These are phyloP conservation scores for Psylliodes chrysocephalus DNA, from an alignment of 2,888 invertebrate genomes.

Conservation along the genomic window DNA sequence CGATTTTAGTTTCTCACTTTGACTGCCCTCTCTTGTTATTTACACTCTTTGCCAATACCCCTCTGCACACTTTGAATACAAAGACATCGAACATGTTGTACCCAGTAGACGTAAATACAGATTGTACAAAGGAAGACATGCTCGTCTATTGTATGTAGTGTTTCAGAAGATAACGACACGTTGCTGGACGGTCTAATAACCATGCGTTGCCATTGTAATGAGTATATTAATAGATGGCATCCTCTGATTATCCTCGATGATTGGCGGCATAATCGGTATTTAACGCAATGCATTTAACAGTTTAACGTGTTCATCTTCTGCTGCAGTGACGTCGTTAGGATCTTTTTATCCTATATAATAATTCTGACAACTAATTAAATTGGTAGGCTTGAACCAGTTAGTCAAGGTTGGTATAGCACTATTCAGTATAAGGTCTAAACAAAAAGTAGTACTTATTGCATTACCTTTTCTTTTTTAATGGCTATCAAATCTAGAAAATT, in stretches of 20 bases:
- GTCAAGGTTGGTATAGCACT: too few species aligned
- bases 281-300: slow-evolving; percentile 20
- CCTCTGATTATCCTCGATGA: slow-evolving; percentile 46
- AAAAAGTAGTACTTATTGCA: too few species aligned
- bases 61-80: neutral
- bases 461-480: too few species aligned
- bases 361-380: too few species aligned
- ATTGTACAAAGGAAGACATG: slow-evolving; percentile 18
- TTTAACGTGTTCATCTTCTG: slow-evolving; percentile 1
- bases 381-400: too few species aligned
- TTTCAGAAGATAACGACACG: slow-evolving; percentile 21
- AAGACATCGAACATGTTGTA: neutral
- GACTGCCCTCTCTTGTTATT: too few species aligned
- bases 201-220: slow-evolving; percentile 40
- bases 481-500: too few species aligned
- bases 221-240: slow-evolving; percentile 49
- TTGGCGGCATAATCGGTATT: slow-evolving; percentile 48
- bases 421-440: too few species aligned
- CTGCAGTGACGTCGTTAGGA: neutral
- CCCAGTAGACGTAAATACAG: slow-evolving; percentile 7
- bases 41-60: neutral
- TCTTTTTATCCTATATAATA: too few species aligned
- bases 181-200: slow-evolving; percentile 42
- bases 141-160: slow-evolving; percentile 22
- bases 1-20: too few species aligned